These are phyloP conservation scores for Brachionus rotundiformis DNA, from an alignment of 1,140 invertebrate genomes.

Conservation along the genomic window DNA sequence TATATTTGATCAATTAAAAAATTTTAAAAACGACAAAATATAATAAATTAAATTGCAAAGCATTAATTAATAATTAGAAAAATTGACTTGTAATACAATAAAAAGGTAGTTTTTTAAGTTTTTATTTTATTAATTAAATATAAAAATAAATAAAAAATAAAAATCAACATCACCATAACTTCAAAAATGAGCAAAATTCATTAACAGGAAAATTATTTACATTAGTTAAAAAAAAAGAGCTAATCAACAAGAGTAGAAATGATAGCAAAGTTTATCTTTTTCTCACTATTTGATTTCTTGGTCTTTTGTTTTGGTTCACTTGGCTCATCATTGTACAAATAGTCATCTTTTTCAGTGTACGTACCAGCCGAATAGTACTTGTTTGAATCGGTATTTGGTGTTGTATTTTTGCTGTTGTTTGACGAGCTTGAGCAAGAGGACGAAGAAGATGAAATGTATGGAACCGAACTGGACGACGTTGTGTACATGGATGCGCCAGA, in stretches of 20 bases:
- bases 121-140: too few relatives aligned
- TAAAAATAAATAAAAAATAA: too few relatives aligned
- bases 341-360: conserved; percentile 4
- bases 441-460: conserved; percentile 28
- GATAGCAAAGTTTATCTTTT: conserved; percentile 40
- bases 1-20: too few relatives aligned
- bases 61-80: too few relatives aligned
- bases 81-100: too few relatives aligned
- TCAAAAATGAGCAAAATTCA: too few relatives aligned
- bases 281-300: not conserved
- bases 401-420: conserved; percentile 38
- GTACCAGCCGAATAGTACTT: not conserved
- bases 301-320: not conserved
- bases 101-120: too few relatives aligned
- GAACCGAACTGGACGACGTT: conserved; percentile 1
- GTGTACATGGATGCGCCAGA: conserved; percentile 18
- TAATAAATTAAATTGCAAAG: too few relatives aligned
- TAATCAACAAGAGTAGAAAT: conserved; percentile 35
- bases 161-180: too few relatives aligned
- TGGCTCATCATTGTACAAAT: not conserved
- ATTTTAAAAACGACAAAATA: too few relatives aligned
- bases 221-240: too few relatives aligned
- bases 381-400: not conserved
- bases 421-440: conserved; percentile 21
- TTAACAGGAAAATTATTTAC: too few relatives aligned